These are phyloP conservation scores for Ptychoptera contaminata DNA, from an alignment of 2,888 invertebrate species.

Conservation along the genomic window DNA sequence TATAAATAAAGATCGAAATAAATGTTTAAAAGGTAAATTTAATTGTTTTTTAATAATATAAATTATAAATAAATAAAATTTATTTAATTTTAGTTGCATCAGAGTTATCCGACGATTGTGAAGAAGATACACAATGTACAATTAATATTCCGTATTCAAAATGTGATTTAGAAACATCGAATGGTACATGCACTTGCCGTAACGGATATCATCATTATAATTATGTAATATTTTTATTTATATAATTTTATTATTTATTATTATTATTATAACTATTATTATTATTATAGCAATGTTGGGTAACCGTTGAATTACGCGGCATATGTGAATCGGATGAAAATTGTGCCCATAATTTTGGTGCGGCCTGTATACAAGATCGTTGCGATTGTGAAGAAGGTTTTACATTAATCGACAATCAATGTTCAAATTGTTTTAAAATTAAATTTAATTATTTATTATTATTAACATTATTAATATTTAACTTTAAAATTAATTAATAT, in stretches of 20 bases:
- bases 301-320: constrained; percentile 11
- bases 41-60: too few species aligned
- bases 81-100: constrained; percentile 6
- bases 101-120: constrained; percentile 10
- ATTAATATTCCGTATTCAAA: constrained; percentile 9
- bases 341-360: constrained; percentile 10
- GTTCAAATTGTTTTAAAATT: constrained; percentile 8
- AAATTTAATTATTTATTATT: neutral
- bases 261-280: neutral
- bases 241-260: neutral
- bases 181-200: constrained; percentile 11
- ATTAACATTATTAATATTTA: too few species aligned
- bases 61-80: too few species aligned
- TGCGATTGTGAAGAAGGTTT: constrained; percentile 11
- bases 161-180: constrained; percentile 8
- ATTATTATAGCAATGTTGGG: constrained; percentile 14
- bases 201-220: constrained; percentile 11
- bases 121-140: constrained; percentile 12
- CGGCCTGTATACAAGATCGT: constrained; percentile 10
- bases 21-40: constrained; percentile 20
- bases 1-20: constrained; percentile 17
- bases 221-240: constrained; percentile 8
- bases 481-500: too few species aligned
- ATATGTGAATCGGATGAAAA: constrained; percentile 14
- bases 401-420: constrained; percentile 7